Evolutionary conservation across 2,113 vertebrate genomes (phyloP), one percentile per base, ranked within the genome.

Genomic region (Procavia capensis): DNA sequence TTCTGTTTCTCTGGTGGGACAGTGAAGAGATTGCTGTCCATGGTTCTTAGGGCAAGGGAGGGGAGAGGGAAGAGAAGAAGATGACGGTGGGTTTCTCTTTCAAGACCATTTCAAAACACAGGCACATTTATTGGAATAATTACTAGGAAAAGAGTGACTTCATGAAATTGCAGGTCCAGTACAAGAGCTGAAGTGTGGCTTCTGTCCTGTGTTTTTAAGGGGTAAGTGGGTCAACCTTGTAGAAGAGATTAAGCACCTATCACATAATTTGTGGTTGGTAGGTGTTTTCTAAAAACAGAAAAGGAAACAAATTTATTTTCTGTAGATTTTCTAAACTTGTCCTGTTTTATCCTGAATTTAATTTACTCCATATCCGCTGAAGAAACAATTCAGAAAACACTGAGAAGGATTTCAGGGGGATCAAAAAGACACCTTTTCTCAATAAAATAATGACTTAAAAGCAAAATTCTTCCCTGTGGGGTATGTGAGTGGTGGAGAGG

Each of bases 61-160:
- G 34, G 9, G 2, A 72, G 24, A 57, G 81, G 29, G 39, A n/a
- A 90, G n/a, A n/a, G n/a, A n/a, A n/a, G n/a, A 94, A 43, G 87
- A 47, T 29, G 57, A 14, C 47, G 61, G 11, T 45, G 61, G 11
- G 6, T 36, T 45, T 63, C 45, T 93, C 57, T 80, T 88, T 74
- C 50, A 95, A 95, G 95, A 83, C 66, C 9, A 11, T 47, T 61
- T 93, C 22, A 95, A 97, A 97, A 97, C 66, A 97, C 88, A n/a
- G 76, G 4, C 61, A 19, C n/a, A 1, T 97, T 97, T 98, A 75
- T 91, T 93, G 57, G 70, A 81, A 94, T 72, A 88, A 0, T 27
- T 83, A 85, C 24, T 39, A 93, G 91, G 74, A 47, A 96, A 29
- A 22, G 31, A 64, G 84, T 64, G 17, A 80, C 31, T 80, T 79